Evolutionary conservation across 2,797 vertebrate genomes (phyloP), one percentile per base, ranked within the genome.

Genomic region (Bothrops alternatus): DNA sequence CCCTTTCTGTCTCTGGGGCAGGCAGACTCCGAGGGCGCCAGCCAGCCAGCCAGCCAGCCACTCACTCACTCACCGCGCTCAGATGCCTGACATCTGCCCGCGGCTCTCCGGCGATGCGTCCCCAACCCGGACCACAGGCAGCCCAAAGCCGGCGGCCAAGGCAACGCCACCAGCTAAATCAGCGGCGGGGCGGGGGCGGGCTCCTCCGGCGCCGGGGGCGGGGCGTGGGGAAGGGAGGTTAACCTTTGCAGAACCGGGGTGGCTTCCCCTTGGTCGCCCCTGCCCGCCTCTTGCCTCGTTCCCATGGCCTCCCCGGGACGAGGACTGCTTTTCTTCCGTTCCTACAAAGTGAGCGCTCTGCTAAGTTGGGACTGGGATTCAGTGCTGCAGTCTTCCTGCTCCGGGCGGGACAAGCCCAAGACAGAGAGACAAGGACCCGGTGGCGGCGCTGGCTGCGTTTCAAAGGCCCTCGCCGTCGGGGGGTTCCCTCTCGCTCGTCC

Each of bases 31-130:
- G 50, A 10, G 53, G 26, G 28, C 32, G 3, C 37, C 12, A 13
- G 16, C 2, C 42, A 0, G 5, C 20, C 4, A 1, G 6, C 2
- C 14, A 1, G 28, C 6, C 47, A 2, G 50, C 37, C 11, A 6
- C 3, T 32, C 55, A 23, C 28, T 28, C 89, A 69, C 89, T 89
- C 89, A 89, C 91, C 42, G 91, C 86, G 28, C 42, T 69, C 82
- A 50, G 60, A 12, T 37, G 58, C 53, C 58, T 20, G 82, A 16
- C 56, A 37, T 58, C 56, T 88, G 13, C 50, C 50, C 58, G 82
- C 86, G n/a, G 26, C 69, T 86, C 88, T n/a, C 65, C 87, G 0
- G 42, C 0, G 28, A 47, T 57, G 8, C 7, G 37, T 16, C 60
- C 1, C 86, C 13, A 23, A 11, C 7, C 6, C 86, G n/a, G 10